Base-by-base conservation (phyloP, 1,140 invertebrate species). In the Calephelis virginiensis region DNA sequence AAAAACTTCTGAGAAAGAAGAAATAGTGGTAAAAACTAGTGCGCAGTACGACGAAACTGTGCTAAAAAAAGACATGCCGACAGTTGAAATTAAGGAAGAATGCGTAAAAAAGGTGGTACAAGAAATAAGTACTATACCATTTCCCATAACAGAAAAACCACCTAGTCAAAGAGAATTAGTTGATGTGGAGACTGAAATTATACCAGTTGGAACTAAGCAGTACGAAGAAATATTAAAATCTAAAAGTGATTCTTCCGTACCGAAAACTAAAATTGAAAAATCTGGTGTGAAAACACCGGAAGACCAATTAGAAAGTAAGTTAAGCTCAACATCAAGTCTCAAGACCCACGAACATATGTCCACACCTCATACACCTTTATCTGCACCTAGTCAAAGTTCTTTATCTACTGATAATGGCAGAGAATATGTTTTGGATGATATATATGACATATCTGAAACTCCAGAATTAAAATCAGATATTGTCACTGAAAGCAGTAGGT, bases 361-460 rank as follows among this genome's bases (percentile, higher is more conserved):
- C 40, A 92, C 92, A 11, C 92, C 92, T 13, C 92, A 93, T 71
- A 94, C 93, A 12, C 93, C 93, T 40, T 88, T 93, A 62, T 94
- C 93, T 46, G 89, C 90, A 40, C 93, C 93, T 6, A 94, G 93
- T 75, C 93, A 94, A 83, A 93, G 93, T 78, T 94, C 93, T 11
- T 90, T 94, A 73, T 93, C 93, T 17, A 93, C 93, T 9, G 93
- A 94, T 73, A 94, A 94, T 76, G 93, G 93, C 8, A 78, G 91
- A 61, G 94, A 94, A 88, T 94, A 94, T 74, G 89, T 94, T 60
- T 78, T 94, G 68, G 92, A 93, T 80, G 91, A 92, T 67, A 92
- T 92, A 76, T 92, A 92, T 71, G 92, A 93, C 68, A 92, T 93
- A 74, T 89, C 90, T 40, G 93, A 93, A 84, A 93, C 93, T 64